Evolutionary conservation across 2,113 vertebrate species (phyloP).

Genomic region (Trinectes maculatus): DNA sequence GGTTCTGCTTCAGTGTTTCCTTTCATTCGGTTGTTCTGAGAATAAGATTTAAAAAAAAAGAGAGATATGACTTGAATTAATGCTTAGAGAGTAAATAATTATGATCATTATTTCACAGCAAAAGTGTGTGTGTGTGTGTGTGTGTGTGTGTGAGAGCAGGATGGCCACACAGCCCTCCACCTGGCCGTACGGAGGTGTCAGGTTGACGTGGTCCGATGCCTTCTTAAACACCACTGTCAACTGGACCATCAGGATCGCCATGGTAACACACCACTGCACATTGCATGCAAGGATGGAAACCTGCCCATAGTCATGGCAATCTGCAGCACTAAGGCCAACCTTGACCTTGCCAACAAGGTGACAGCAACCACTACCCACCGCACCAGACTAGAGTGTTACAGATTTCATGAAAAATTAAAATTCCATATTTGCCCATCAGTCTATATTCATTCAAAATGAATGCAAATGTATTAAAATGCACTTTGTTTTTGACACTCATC

Average conservation of each 20-base stretch:
- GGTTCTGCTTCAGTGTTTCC: neutral
- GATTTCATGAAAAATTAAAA: too few relatives aligned
- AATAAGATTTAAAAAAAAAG: too few relatives aligned
- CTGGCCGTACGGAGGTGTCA: slow-evolving; percentile 95
- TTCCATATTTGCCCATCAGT: too few relatives aligned
- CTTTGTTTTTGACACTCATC: neutral
- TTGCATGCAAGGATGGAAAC: slow-evolving; percentile 97
- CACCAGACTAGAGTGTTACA: neutral
- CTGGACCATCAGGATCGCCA: slow-evolving; percentile 94
- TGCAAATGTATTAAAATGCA: neutral
- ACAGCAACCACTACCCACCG: neutral
- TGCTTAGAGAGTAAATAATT: too few relatives aligned
- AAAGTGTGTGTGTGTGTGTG: too few relatives aligned
- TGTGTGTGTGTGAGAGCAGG: slow-evolving; percentile 81
- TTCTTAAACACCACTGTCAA: slow-evolving; percentile 85
- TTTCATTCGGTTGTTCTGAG: neutral
- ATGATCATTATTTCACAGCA: too few relatives aligned
- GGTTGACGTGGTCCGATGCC: slow-evolving; percentile 92
- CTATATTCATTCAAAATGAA: too few relatives aligned
- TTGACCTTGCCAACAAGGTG: slow-evolving; percentile 95
- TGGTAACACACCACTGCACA: slow-evolving; percentile 93
- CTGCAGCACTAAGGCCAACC: slow-evolving; percentile 85
- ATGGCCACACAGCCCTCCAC: slow-evolving; percentile 94
- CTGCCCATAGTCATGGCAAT: slow-evolving; percentile 88
- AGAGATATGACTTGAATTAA: too few relatives aligned